Evolutionary conservation across 2,888 invertebrate species (phyloP), one percentile per base, ranked within the genome.

Genomic region (Andrena trimmerana): DNA sequence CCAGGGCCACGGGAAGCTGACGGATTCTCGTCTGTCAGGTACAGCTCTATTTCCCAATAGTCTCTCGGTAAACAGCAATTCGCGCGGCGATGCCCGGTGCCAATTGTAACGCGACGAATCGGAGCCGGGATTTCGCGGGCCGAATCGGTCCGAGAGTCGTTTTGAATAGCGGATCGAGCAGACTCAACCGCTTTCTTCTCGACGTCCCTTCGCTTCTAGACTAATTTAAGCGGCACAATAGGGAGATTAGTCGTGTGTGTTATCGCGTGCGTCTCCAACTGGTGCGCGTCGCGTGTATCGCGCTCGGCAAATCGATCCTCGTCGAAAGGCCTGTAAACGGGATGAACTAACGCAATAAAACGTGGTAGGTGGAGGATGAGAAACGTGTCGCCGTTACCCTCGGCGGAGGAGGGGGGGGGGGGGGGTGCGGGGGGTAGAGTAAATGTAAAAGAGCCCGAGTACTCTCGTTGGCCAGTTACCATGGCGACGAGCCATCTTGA

Each of bases 401-500:
- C n/a, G 50, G 60, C 24, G 50, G 67, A 62, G 36, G 36, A 0
- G 36, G 0, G 10, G 1, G 42, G 4, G 13, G 42, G 4, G 13
- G 8, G 10, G 2, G 1, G 42, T 27, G 27, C 27, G 27, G 42
- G 42, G 42, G 42, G 42, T 42, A 48, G 75, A 76, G 77, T 83
- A 79, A 78, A 86, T 70, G 84, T 65, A 81, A 83, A 84, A 83
- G 81, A 87, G 81, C 83, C 62, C 63, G 78, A 84, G 78, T 80
- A 81, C 77, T 75, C 78, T 66, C 76, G 69, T 83, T 60, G 62
- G 42, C 78, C 76, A 77, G 93, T 93, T 92, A 90, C 92, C 89
- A 93, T 93, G 92, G 93, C 87, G 89, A 92, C 92, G 89, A 92
- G 93, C 93, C 93, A 93, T 93, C 92, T 93, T 93, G 92, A 92